Conservation (phyloP, 2,113 vertebrate species). For the Emberiza fucata region DNA sequence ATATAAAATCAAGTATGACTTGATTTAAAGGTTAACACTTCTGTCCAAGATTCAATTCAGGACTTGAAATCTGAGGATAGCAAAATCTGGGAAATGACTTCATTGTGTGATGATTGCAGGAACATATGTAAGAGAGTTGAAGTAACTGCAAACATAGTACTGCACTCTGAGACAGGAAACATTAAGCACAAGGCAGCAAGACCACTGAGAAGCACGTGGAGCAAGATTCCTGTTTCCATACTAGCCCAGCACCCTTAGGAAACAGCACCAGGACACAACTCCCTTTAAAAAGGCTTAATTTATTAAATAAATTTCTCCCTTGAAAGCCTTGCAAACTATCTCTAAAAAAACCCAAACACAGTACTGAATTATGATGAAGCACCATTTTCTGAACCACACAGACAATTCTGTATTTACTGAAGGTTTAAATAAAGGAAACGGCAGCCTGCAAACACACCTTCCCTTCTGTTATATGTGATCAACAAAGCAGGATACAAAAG, state of each 20-base stretch:
- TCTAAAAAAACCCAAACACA: neutral
- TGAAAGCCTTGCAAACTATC: neutral
- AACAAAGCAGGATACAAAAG: neutral
- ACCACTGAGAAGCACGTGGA: constrained; percentile 7
- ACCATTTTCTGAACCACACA: neutral
- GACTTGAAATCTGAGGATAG: neutral
- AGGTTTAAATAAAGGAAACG: neutral
- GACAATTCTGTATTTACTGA: neutral
- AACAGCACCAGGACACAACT: neutral
- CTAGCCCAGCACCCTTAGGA: neutral
- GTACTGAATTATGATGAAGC: neutral
- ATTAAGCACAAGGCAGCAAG: neutral
- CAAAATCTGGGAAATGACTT: neutral
- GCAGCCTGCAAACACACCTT: neutral
- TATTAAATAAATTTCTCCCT: neutral
- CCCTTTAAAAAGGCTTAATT: neutral
- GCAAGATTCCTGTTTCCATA: neutral
- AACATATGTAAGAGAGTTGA: constrained; percentile 33
- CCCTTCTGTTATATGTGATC: neutral
- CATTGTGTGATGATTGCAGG: constrained; percentile 18
- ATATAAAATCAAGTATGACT: neutral
- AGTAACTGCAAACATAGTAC: constrained; percentile 25
- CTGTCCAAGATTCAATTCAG: neutral
- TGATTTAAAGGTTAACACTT: neutral
- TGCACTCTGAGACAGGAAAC: neutral